These are phyloP conservation scores for Calidris pygmaea DNA, from an alignment of 2,113 vertebrate genomes.

Conservation along the genomic window DNA sequence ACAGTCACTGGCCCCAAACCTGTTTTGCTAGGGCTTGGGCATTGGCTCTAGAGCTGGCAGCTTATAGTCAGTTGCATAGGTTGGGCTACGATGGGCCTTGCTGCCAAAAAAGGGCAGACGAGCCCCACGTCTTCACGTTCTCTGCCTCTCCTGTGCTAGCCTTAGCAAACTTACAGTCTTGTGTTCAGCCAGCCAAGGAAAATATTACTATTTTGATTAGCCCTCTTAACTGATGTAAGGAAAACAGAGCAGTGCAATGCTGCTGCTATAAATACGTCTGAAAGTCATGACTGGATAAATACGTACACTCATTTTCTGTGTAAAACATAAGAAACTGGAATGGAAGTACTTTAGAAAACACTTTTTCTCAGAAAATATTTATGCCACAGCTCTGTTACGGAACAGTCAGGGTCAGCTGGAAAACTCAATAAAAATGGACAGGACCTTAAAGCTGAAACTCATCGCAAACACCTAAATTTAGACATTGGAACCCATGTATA, in stretches of 20 bases:
- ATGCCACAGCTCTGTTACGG: background rate
- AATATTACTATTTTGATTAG: background rate
- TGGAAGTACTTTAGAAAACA: background rate
- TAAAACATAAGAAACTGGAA: background rate
- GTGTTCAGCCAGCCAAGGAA: background rate
- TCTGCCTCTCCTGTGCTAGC: background rate
- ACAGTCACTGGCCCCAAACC: accelerated
- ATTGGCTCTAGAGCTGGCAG: background rate
- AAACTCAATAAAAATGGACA: background rate
- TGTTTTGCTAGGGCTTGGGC: background rate
- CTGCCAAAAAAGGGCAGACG: background rate
- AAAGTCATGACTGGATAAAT: background rate
- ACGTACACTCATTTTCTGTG: background rate
- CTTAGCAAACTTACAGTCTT: background rate
- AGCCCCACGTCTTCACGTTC: background rate
- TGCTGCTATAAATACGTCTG: background rate
- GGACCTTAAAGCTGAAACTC: background rate
- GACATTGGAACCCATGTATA: background rate
- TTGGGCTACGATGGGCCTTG: background rate
- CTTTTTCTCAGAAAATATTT: background rate
- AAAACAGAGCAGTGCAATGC: background rate
- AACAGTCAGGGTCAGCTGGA: background rate
- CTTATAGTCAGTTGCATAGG: background rate
- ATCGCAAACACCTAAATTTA: background rate
- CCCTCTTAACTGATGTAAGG: background rate